Evolutionary conservation across 2,888 invertebrate species (phyloP).

Genomic region (Oligia fasciuncula): DNA sequence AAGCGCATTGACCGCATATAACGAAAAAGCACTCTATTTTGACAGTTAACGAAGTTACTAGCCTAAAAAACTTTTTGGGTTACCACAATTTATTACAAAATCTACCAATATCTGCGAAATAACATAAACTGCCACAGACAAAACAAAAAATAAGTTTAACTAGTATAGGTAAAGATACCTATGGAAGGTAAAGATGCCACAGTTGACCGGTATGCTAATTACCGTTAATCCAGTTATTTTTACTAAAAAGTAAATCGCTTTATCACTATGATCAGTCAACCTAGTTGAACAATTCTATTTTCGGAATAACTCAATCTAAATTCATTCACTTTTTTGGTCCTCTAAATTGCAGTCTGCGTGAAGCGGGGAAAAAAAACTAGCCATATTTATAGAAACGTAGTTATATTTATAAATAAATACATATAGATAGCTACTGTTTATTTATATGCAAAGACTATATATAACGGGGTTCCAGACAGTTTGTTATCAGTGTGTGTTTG

Average conservation of each 20-base stretch:
- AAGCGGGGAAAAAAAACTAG: constrained; percentile 41
- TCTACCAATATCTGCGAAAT: too few species aligned
- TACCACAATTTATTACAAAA: too few species aligned
- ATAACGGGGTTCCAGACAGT: constrained; percentile 44
- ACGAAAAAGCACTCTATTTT: too few species aligned
- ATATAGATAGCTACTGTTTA: constrained; percentile 36
- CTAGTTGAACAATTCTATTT: constrained; percentile 40
- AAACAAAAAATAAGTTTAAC: too few species aligned
- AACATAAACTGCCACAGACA: too few species aligned
- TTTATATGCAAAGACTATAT: constrained; percentile 56
- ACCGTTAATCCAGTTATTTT: not conserved
- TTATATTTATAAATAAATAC: constrained; percentile 33
- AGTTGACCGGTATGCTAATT: too few species aligned
- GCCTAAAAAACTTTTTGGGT: too few species aligned
- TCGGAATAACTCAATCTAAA: constrained; percentile 34
- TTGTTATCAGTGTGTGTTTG: constrained; percentile 63
- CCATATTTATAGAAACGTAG: constrained; percentile 41
- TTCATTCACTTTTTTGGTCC: constrained; percentile 45
- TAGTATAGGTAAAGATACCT: too few species aligned
- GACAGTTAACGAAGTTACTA: too few species aligned
- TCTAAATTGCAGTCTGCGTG: constrained; percentile 16
- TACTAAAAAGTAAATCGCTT: not conserved
- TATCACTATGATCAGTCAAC: not conserved
- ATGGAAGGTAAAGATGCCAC: too few species aligned
- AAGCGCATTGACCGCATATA: too few species aligned